Evolutionary conservation across 2,888 invertebrate genomes (phyloP).

Genomic region (Reticulitermes lucifugus): DNA sequence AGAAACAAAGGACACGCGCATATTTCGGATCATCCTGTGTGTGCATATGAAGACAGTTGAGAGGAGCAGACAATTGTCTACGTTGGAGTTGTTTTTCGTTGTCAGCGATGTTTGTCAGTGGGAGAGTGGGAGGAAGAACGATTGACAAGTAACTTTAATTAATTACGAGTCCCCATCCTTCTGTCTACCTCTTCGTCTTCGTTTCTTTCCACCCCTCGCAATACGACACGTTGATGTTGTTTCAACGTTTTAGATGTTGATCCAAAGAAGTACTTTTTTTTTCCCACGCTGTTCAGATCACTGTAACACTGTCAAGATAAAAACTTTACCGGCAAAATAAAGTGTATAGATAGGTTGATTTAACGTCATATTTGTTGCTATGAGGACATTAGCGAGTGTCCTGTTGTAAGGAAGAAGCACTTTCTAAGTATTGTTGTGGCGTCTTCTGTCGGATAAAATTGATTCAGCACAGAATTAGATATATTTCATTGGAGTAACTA

Average conservation of each 20-base stretch:
- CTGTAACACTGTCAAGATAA: neutral
- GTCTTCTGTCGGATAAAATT: too few relatives aligned
- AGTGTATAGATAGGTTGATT: neutral
- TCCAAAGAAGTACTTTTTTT: neutral
- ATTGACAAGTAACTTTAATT: constrained; percentile 34
- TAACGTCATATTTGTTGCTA: neutral
- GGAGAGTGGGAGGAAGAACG: neutral
- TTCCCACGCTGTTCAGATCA: neutral
- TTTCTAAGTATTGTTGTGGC: too few relatives aligned
- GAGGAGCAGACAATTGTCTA: neutral
- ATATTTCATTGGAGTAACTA: too few relatives aligned
- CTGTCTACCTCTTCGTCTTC: neutral
- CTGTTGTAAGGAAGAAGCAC: too few relatives aligned
- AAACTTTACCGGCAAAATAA: neutral
- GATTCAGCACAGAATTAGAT: too few relatives aligned
- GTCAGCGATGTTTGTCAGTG: neutral
- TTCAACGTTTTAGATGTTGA: constrained; percentile 22
- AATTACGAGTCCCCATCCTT: constrained; percentile 3
- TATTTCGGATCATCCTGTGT: neutral
- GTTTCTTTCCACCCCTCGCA: neutral
- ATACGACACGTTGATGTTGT: neutral
- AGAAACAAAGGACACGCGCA: too few relatives aligned
- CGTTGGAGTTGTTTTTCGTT: constrained; percentile 16
- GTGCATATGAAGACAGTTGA: neutral
- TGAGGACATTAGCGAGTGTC: too few relatives aligned